phyloP scores from a whole-genome alignment of 2,888 invertebrate genomes.

The Pomacea canaliculata region DNA sequence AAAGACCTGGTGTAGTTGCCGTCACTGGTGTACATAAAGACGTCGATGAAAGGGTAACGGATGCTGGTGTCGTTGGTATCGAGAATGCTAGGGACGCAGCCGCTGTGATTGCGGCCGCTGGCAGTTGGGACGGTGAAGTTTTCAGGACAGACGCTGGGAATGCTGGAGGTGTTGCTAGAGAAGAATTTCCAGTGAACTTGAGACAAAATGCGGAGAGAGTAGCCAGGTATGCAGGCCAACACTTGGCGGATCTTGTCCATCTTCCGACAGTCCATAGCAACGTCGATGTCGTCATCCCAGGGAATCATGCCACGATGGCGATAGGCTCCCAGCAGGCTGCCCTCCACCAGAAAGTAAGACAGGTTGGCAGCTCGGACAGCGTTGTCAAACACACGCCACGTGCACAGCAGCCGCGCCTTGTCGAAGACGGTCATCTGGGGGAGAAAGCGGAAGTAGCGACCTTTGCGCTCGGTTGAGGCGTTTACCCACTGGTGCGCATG shows the following conservation, averaged over 20 bases:
- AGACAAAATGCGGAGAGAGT: constrained; percentile 18
- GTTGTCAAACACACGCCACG: neutral
- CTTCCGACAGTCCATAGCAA: neutral
- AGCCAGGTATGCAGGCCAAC: neutral
- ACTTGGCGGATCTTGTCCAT: neutral
- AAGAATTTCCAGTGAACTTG: constrained; percentile 49
- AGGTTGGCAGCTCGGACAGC: constrained; percentile 1
- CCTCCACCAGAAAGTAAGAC: constrained; percentile 22
- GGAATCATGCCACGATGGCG: neutral
- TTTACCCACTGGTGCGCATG: neutral
- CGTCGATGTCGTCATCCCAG: neutral
- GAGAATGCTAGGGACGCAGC: neutral
- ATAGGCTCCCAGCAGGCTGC: constrained; percentile 24
- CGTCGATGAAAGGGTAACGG: constrained; percentile 25
- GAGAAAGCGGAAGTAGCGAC: neutral
- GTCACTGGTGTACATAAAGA: constrained; percentile 26
- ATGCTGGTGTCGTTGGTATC: neutral
- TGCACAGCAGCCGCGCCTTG: neutral
- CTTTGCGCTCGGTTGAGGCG: neutral
- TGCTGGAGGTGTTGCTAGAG: constrained; percentile 6
- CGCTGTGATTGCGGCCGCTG: neutral
- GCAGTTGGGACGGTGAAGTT: neutral
- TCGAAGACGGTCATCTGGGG: neutral
- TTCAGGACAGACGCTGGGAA: neutral
- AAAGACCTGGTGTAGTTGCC: constrained; percentile 15